Conservation (phyloP, 1,140 invertebrate genomes). For the Thaumatotibia leucotreta region DNA sequence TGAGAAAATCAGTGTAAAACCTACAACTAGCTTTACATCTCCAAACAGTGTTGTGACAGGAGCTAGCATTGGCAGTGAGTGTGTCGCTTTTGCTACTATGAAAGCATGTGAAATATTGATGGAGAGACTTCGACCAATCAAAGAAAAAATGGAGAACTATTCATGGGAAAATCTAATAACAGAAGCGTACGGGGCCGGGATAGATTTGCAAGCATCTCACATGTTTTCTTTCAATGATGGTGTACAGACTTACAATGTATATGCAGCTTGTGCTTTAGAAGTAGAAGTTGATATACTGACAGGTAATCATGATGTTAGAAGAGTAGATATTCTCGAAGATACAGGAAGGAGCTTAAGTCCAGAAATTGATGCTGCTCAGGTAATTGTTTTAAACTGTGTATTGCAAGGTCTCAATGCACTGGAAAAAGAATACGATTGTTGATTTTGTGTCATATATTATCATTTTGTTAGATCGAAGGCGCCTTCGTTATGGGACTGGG, state of each 20-base stretch:
- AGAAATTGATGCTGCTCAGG: conserved; percentile 90
- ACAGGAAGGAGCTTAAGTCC: conserved; percentile 86
- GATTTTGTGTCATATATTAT: too few relatives aligned
- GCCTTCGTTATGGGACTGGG: conserved; percentile 93
- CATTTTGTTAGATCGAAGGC: conserved; percentile 84
- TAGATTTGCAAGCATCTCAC: conserved; percentile 81
- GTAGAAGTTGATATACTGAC: conserved; percentile 88
- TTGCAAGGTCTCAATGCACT: too few relatives aligned
- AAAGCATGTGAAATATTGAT: conserved; percentile 81
- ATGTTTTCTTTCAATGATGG: conserved; percentile 75
- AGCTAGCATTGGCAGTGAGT: conserved; percentile 75
- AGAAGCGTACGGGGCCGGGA: conserved; percentile 71
- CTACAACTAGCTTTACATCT: conserved; percentile 78
- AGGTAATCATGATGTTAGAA: conserved; percentile 81
- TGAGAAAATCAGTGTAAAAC: conserved; percentile 81
- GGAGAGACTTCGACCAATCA: conserved; percentile 79
- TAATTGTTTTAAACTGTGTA: too few relatives aligned
- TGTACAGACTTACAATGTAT: conserved; percentile 78
- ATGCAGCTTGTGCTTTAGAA: conserved; percentile 79
- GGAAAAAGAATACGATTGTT: too few relatives aligned
- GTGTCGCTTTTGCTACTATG: conserved; percentile 77
- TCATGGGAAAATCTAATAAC: conserved; percentile 80
- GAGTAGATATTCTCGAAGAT: conserved; percentile 88
- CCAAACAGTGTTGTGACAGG: conserved; percentile 81
- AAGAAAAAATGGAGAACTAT: conserved; percentile 71